Base-by-base conservation (phyloP, 2,113 vertebrate genomes). In the Chascanopsetta lugubris region DNA sequence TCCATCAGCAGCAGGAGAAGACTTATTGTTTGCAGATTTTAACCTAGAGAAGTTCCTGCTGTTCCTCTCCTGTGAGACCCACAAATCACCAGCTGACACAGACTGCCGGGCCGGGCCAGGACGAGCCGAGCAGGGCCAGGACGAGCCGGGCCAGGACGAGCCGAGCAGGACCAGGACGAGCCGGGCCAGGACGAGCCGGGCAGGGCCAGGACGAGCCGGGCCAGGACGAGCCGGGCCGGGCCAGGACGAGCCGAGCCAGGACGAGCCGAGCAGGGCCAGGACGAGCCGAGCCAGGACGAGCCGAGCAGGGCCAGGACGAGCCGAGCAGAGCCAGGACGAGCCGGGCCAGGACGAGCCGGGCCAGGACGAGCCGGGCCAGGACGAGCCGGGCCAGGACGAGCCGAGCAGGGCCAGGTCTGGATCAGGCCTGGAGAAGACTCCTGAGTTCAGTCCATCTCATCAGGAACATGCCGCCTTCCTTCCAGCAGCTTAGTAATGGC, bases 21-120 rank as follows among this genome's bases (percentile, higher is more conserved):
- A 70, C 76, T 75, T 77, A 78, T 83, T 85, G 80, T 85, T 80
- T 85, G 77, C 68, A 78, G 77, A 85, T 85, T 79, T 78, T 56
- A 85, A 76, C 80, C 73, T 67, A 29, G 66, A 75, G 70, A 61
- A 78, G 67, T 72, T 79, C 62, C 45, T 75, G 49, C 40, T 4
- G 13, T 40, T 78, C 66, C 53, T 66, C 71, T 72, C 67, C 78
- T 75, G 38, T 49, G 69, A 84, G 74, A 81, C 74, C 66, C 63
- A 78, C 82, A 81, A 81, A 81, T 84, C 82, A 80, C 49, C 43
- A 61, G 62, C 48, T 45, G 69, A 80, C 48, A 62, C 64, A 32
- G 24, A 48, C 65, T 56, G 51, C 36, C 18, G 45, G 24, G 50
- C 68, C 4, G 32, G 17, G 47, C 48, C 12, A 45, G 4, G 40